A percentile compares a stretch with the other conserved stretches of the same genome.
Conservation (phyloP, 2,888 invertebrate genomes). For the Athetis lepigone region DNA sequence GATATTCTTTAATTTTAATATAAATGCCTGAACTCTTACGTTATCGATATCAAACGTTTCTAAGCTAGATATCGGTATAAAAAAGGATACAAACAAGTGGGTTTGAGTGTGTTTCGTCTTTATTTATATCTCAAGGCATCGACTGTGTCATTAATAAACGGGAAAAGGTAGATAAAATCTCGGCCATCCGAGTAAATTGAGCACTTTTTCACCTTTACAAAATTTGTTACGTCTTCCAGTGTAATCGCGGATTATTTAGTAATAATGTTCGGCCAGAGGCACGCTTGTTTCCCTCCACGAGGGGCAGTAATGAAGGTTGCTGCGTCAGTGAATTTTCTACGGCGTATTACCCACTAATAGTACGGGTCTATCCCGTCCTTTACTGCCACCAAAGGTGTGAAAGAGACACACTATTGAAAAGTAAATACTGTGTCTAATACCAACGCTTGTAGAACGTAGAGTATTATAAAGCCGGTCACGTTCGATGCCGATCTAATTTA, state of each 20-base stretch:
- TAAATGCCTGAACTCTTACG: neutral
- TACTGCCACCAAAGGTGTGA: slow-evolving; percentile 47
- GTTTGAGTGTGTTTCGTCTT: slow-evolving; percentile 16
- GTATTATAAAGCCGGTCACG: slow-evolving; percentile 82
- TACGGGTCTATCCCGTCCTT: slow-evolving; percentile 53
- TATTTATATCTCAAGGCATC: slow-evolving; percentile 49
- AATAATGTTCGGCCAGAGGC: slow-evolving; percentile 70
- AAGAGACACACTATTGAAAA: slow-evolving; percentile 63
- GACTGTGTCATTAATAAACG: slow-evolving; percentile 50
- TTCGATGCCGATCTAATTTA: slow-evolving; percentile 82
- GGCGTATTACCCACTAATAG: slow-evolving; percentile 65
- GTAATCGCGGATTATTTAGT: slow-evolving; percentile 72
- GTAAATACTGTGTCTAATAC: slow-evolving; percentile 74
- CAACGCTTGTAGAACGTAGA: slow-evolving; percentile 67
- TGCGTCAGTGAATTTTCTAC: slow-evolving; percentile 71
- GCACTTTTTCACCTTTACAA: slow-evolving; percentile 72
- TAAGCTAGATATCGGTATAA: neutral
- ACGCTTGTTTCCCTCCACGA: slow-evolving; percentile 72
- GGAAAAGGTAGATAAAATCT: slow-evolving; percentile 66
- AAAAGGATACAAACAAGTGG: slow-evolving; percentile 21
- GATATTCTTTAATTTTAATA: no score
- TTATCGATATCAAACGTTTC: neutral
- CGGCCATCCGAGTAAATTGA: slow-evolving; percentile 67
- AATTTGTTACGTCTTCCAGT: slow-evolving; percentile 72
- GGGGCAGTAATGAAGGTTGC: slow-evolving; percentile 74